These are phyloP conservation scores for Altica lythri DNA, from an alignment of 2,888 invertebrate species.

Conservation along the genomic window DNA sequence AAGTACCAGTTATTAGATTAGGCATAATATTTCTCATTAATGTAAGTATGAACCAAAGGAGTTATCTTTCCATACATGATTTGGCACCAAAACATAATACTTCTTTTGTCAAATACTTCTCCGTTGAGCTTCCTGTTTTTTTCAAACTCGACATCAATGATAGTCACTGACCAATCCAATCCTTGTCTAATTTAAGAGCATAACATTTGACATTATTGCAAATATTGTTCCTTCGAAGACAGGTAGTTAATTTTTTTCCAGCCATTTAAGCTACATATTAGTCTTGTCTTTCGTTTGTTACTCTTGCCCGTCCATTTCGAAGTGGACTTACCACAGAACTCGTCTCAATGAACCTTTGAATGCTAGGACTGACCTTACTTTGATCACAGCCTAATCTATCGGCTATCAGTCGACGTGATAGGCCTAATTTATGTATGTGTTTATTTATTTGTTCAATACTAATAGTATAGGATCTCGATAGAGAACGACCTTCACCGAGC, in stretches of 20 bases:
- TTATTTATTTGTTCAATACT: neutral
- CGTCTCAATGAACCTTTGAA: neutral
- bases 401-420: neutral
- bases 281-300: no score
- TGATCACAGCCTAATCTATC: neutral
- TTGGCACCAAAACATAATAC: neutral
- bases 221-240: neutral
- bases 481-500: no score
- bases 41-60: no score
- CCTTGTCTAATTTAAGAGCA: neutral
- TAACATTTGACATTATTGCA: neutral
- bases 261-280: neutral
- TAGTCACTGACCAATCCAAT: neutral
- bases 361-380: neutral
- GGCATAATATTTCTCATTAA: no score
- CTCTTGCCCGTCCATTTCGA: neutral
- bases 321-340: neutral
- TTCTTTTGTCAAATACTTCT: neutral
- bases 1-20: no score
- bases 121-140: neutral
- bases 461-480: neutral
- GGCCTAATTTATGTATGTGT: neutral
- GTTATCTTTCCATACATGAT: neutral
- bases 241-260: neutral
- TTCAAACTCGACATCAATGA: neutral